phyloP scores from a whole-genome alignment of 2,888 invertebrate genomes.

The Trichogramma dendrolimi region DNA sequence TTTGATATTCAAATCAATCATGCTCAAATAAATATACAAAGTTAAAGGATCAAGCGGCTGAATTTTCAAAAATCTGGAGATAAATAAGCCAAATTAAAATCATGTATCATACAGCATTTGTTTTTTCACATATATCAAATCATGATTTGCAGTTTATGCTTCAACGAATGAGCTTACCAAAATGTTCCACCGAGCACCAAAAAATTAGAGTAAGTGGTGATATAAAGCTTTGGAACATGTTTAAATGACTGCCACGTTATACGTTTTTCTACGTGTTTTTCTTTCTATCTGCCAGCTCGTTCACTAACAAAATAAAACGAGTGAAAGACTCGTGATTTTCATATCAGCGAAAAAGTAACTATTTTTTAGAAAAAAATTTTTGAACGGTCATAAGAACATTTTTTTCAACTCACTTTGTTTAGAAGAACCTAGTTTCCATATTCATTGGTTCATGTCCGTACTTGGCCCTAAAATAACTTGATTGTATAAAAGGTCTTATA shows the following conservation, averaged over 20 bases:
- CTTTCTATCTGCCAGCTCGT: constrained; percentile 25
- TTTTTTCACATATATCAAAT: constrained; percentile 31
- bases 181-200: constrained; percentile 80
- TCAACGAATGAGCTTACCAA: constrained; percentile 83
- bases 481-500: background rate
- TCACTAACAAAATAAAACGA: constrained; percentile 25
- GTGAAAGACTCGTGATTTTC: constrained; percentile 7
- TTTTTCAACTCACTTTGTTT: background rate
- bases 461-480: background rate
- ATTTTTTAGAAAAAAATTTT: background rate
- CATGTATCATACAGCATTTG: constrained; percentile 30
- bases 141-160: constrained; percentile 79
- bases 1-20: too few relatives aligned
- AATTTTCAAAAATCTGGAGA: too few relatives aligned
- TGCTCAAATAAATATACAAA: too few relatives aligned
- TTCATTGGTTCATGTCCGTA: background rate
- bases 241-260: constrained; percentile 40
- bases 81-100: constrained; percentile 11
- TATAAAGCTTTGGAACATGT: constrained; percentile 40
- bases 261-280: constrained; percentile 30
- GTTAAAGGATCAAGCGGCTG: too few relatives aligned
- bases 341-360: constrained; percentile 3
- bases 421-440: background rate
- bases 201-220: constrained; percentile 82
- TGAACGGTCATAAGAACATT: too few relatives aligned